phyloP scores from a whole-genome alignment of 2,888 invertebrate genomes.

The Empis livida region DNA sequence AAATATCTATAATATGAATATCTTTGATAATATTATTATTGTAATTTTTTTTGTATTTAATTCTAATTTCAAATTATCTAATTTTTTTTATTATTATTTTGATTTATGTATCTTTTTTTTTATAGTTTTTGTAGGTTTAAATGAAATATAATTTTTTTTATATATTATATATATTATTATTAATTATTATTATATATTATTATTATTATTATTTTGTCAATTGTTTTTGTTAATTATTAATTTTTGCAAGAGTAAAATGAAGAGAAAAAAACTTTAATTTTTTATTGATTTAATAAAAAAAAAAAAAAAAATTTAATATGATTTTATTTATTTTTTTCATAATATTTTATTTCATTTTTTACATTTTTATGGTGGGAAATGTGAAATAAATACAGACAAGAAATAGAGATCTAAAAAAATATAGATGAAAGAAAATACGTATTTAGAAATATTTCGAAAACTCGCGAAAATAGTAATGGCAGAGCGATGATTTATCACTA shows the following conservation, averaged over 20 bases:
- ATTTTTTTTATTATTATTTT: not conserved
- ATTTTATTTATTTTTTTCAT: not conserved
- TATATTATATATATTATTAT: not conserved
- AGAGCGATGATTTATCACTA: no score
- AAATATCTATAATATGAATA: not conserved
- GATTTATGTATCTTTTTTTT: not conserved
- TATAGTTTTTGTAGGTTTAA: not conserved
- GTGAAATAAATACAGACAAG: no score
- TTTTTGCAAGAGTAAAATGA: slow-evolving; percentile 1
- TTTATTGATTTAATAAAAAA: not conserved
- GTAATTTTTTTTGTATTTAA: not conserved
- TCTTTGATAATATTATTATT: not conserved
- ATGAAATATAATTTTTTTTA: not conserved
- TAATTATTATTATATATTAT: slow-evolving; percentile 1
- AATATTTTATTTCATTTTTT: not conserved
- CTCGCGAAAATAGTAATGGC: no score
- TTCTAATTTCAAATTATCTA: not conserved
- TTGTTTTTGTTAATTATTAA: slow-evolving; percentile 2
- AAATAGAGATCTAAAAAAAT: no score
- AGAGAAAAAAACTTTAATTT: not conserved
- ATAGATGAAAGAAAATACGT: no score
- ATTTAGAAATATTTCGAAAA: no score
- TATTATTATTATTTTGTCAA: slow-evolving; percentile 2
- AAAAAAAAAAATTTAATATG: not conserved
- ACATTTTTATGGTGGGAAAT: no score